Percentiles rank a stretch among this genome's conserved stretches.
Conservation (phyloP, 2,888 invertebrate genomes). For the Cephus nigrinus region DNA sequence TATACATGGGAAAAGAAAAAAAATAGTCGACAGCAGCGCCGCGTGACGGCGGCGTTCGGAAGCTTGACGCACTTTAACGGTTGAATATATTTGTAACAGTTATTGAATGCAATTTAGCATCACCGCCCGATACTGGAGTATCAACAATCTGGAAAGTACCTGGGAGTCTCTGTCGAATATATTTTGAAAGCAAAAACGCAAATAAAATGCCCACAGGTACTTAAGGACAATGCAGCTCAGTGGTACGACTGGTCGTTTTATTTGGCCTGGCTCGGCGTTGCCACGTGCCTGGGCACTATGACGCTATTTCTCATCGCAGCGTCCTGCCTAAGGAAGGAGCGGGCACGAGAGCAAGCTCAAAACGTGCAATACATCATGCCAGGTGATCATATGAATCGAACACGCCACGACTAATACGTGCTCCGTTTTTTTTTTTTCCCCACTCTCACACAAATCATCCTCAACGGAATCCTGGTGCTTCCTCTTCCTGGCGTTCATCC, state of each 20-base stretch:
- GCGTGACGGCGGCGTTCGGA: neutral
- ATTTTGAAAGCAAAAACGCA: neutral
- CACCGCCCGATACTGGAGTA: neutral
- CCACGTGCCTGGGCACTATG: conserved; percentile 79
- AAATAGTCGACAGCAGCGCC: too few species aligned
- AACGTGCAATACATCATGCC: conserved; percentile 92
- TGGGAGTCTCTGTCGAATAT: neutral
- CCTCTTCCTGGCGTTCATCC: neutral
- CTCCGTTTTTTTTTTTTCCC: conserved; percentile 43
- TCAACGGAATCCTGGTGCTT: neutral
- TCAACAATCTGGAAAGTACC: neutral
- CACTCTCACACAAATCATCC: conserved; percentile 4
- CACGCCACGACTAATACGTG: conserved; percentile 42
- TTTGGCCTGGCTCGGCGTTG: conserved; percentile 85
- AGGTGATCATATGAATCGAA: conserved; percentile 70
- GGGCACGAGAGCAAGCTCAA: conserved; percentile 77
- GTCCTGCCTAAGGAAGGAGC: conserved; percentile 81
- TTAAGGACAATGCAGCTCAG: conserved; percentile 78
- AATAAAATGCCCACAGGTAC: conserved; percentile 68
- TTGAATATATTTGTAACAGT: neutral
- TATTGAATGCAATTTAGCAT: neutral
- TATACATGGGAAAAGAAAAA: neutral
- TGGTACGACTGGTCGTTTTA: conserved; percentile 90
- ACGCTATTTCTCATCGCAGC: conserved; percentile 84
- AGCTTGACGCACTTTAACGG: neutral